Conservation (phyloP, 2,888 invertebrate genomes). For the Hemaris fuciformis region DNA sequence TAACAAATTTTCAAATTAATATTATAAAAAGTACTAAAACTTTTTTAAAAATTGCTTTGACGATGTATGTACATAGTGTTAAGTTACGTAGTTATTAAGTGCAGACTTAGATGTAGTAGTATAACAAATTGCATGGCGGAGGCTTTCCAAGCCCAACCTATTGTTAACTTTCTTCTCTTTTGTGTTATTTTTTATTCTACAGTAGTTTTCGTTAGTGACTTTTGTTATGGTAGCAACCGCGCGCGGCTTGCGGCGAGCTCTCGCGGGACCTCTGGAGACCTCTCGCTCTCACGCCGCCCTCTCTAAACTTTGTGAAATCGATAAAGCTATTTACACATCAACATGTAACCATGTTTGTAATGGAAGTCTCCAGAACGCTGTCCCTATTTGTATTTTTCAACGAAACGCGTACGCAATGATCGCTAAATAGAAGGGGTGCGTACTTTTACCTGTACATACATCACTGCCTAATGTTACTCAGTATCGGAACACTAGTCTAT, state of each 20-base stretch:
- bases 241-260: neutral
- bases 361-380: neutral
- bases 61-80: conserved; percentile 78
- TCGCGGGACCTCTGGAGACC: neutral
- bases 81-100: conserved; percentile 69
- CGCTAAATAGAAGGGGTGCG: neutral
- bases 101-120: conserved; percentile 79
- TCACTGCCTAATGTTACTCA: conserved; percentile 7
- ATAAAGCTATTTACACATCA: neutral
- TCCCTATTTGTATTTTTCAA: neutral
- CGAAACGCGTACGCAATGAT: neutral
- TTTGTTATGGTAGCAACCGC: conserved; percentile 2
- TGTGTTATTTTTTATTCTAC: conserved; percentile 52
- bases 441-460: neutral
- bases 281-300: no score
- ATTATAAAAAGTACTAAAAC: conserved; percentile 78
- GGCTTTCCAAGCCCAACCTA: conserved; percentile 42
- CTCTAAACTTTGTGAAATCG: no score
- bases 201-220: conserved; percentile 49
- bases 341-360: neutral
- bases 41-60: conserved; percentile 76
- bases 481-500: neutral
- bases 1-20: conserved; percentile 81
- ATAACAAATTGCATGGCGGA: conserved; percentile 76
- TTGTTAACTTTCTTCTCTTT: conserved; percentile 44